phyloP scores from a whole-genome alignment of 2,113 vertebrate species.

The Tetrao urogallus region DNA sequence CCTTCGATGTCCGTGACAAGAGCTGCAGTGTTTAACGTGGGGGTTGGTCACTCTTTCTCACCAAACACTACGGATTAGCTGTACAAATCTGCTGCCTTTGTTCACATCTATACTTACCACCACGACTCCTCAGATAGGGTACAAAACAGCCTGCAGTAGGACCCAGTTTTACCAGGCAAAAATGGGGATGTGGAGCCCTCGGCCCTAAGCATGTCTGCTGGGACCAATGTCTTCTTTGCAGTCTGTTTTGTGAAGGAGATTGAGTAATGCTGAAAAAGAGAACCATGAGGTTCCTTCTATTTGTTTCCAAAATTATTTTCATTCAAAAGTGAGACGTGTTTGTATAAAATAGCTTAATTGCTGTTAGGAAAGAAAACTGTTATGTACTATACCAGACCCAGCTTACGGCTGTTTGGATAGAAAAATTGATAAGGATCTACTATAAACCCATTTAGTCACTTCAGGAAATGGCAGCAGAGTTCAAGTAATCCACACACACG shows the following conservation, averaged over 20 bases:
- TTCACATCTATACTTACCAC: not conserved
- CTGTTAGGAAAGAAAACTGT: not conserved
- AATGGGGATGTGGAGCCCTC: not conserved
- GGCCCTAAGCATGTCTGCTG: fast-evolving
- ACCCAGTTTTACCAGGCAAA: not conserved
- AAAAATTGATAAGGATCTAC: not conserved
- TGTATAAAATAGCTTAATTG: not conserved
- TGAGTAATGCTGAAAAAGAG: not conserved
- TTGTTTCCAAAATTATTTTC: not conserved
- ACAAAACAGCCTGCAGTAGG: not conserved
- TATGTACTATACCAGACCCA: not conserved
- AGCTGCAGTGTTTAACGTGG: not conserved
- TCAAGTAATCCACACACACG: not conserved
- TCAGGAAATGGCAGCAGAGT: not conserved
- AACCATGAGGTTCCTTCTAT: not conserved
- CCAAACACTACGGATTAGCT: not conserved
- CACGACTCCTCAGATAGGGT: not conserved
- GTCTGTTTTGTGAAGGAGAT: not conserved
- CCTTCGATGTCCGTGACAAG: not conserved
- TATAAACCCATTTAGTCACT: not conserved
- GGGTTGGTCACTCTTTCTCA: not conserved
- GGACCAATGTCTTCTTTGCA: not conserved
- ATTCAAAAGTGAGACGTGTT: not conserved
- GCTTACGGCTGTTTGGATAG: not conserved
- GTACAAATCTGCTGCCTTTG: not conserved